These are phyloP conservation scores for Metallyticus violacea DNA, from an alignment of 2,888 invertebrate species.

Conservation along the genomic window DNA sequence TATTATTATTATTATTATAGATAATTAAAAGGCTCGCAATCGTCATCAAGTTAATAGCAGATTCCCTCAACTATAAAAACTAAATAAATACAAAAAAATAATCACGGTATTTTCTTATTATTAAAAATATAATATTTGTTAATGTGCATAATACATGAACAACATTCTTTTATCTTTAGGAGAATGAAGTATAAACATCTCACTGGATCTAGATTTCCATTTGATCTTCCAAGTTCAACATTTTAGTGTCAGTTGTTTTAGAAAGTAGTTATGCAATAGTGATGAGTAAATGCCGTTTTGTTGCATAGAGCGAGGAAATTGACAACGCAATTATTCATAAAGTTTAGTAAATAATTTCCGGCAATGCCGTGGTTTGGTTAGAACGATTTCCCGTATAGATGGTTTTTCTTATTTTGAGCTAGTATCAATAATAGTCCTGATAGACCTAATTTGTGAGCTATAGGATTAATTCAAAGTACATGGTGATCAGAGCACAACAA, in stretches of 20 bases:
- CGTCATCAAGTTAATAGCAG: too few relatives aligned
- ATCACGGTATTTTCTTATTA: too few relatives aligned
- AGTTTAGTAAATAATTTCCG: background rate
- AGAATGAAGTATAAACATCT: too few relatives aligned
- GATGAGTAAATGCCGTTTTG: background rate
- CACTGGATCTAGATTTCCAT: background rate
- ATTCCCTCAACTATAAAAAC: too few relatives aligned
- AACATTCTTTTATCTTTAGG: too few relatives aligned
- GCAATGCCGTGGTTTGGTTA: background rate
- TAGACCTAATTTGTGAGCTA: background rate
- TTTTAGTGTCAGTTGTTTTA: background rate
- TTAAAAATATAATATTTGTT: too few relatives aligned
- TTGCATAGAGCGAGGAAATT: background rate
- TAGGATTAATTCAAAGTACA: background rate
- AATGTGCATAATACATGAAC: too few relatives aligned
- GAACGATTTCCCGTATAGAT: background rate
- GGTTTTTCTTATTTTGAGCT: background rate
- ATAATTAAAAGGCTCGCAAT: too few relatives aligned
- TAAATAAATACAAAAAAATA: too few relatives aligned
- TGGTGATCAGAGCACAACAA: too few relatives aligned
- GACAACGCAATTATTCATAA: background rate
- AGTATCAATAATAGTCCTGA: background rate
- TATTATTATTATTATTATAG: too few relatives aligned
- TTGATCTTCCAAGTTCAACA: too few relatives aligned
- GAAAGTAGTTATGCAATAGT: background rate